These are phyloP conservation scores for Pararge aegeria DNA, from an alignment of 1,140 invertebrate species.

Conservation along the genomic window DNA sequence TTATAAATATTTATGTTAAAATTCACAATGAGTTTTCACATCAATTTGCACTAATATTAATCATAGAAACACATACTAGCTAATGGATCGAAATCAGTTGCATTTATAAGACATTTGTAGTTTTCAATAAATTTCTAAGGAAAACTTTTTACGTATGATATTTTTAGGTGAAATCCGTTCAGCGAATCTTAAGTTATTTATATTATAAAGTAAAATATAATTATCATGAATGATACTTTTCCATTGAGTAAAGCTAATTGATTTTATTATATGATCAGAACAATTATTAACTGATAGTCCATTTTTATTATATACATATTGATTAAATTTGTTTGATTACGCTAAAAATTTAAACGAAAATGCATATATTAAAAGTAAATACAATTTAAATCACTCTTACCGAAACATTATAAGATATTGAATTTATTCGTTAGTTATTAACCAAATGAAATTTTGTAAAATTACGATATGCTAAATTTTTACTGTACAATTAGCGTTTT, in stretches of 20 bases:
- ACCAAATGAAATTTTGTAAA: slow-evolving; percentile 10
- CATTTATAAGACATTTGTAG: too few relatives aligned
- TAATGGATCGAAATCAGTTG: neutral
- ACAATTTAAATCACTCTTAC: slow-evolving; percentile 15
- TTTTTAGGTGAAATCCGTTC: too few relatives aligned
- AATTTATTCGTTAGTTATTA: slow-evolving; percentile 5
- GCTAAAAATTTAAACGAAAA: too few relatives aligned
- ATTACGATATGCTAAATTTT: slow-evolving; percentile 56
- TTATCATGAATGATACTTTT: neutral
- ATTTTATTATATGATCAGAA: too few relatives aligned
- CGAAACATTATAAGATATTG: neutral
- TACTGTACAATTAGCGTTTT: slow-evolving; percentile 70
- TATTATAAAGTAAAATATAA: neutral
- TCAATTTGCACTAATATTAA: neutral
- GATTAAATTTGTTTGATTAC: too few relatives aligned
- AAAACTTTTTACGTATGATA: too few relatives aligned
- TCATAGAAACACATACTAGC: neutral
- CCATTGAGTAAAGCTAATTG: too few relatives aligned
- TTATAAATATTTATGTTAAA: neutral
- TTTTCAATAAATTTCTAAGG: too few relatives aligned
- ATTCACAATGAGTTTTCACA: neutral
- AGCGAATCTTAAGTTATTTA: neutral
- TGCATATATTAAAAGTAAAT: neutral
- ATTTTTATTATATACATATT: too few relatives aligned
- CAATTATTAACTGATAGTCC: too few relatives aligned